Evolutionary conservation across 2,888 invertebrate genomes (phyloP), one percentile per base, ranked within the genome.

Genomic region (Dynastes tityus): DNA sequence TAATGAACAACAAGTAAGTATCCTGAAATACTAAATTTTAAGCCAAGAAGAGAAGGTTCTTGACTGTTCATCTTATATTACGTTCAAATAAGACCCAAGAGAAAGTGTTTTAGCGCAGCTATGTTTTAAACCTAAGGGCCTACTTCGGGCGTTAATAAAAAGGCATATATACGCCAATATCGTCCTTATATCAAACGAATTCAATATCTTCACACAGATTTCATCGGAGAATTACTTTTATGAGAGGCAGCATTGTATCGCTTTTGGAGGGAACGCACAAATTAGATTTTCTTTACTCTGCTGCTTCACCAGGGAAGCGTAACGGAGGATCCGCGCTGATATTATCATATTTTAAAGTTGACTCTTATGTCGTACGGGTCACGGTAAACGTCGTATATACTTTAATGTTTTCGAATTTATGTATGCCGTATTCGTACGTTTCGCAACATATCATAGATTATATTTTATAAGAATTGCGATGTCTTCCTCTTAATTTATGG

Each of bases 231-330:
- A 63, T 13, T 63, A 63, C 11, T 63, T 63, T 63, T 29, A n/a
- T 9, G 32, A 9, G 32, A 63, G 9, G 32, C 27, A 16, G 6
- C 11, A 63, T 63, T 63, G 32, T 63, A 63, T 27, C 8, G 29
- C 5, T 32, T 11, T 9, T 32, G 4, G 11, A 13, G 32, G 29
- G 5, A 27, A 4, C 8, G 5, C 1, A 13, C 32, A 63, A 63
- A 63, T 63, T 63, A 63, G 13, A 63, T 63, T 63, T 63, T 32
- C 22, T 63, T 32, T 63, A 9, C 22, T 32, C 63, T 63, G 11
- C 32, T 9, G 9, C 11, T 45, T 11, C 45, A 1, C 8, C 32
- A 63, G 32, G 32, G 6, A 13, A 32, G 63, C 11, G 27, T 9
- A 29, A 11, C 27, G 63, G 29, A 13, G 9, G 27, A 32, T 29